Evolutionary conservation across 1,140 invertebrate species (phyloP).

Genomic region (Eupeodes corollae): DNA sequence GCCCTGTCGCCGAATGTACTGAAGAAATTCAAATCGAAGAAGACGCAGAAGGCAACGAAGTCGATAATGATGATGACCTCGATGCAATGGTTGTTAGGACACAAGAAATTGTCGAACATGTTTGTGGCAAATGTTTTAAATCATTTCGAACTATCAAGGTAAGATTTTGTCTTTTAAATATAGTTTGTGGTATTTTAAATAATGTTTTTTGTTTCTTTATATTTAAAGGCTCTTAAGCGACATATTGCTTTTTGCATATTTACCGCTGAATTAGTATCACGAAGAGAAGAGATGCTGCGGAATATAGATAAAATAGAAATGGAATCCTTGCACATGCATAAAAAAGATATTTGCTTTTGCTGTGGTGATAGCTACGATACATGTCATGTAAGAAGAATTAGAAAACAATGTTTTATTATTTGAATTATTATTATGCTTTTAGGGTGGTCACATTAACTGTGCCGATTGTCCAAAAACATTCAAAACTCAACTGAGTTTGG

Average conservation of each 20-base stretch:
- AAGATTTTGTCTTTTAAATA: constrained; percentile 1
- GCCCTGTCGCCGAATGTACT: too few relatives aligned
- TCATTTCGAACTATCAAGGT: constrained; percentile 24
- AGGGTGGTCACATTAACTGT: constrained; percentile 35
- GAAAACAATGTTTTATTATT: not conserved
- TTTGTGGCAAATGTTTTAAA: constrained; percentile 35
- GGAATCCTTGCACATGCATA: constrained; percentile 29
- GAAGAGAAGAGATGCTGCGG: constrained; percentile 31
- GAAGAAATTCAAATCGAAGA: too few relatives aligned
- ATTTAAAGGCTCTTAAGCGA: constrained; percentile 21
- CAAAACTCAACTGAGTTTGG: constrained; percentile 32
- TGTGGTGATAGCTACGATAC: constrained; percentile 34
- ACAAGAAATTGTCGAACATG: constrained; percentile 31
- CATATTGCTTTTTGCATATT: constrained; percentile 32
- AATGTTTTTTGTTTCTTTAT: not conserved
- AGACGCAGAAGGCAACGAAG: not conserved
- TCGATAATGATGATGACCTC: not conserved
- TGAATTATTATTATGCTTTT: not conserved
- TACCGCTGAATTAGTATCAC: constrained; percentile 29
- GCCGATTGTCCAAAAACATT: constrained; percentile 37
- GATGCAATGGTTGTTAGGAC: not conserved
- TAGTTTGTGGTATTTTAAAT: not conserved
- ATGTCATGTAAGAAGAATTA: constrained; percentile 24
- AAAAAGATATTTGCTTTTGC: constrained; percentile 33
- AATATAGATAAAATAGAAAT: constrained; percentile 36